Conservation (phyloP, 2,113 vertebrate species). For the Sinocyclocheilus anshuiensis region DNA sequence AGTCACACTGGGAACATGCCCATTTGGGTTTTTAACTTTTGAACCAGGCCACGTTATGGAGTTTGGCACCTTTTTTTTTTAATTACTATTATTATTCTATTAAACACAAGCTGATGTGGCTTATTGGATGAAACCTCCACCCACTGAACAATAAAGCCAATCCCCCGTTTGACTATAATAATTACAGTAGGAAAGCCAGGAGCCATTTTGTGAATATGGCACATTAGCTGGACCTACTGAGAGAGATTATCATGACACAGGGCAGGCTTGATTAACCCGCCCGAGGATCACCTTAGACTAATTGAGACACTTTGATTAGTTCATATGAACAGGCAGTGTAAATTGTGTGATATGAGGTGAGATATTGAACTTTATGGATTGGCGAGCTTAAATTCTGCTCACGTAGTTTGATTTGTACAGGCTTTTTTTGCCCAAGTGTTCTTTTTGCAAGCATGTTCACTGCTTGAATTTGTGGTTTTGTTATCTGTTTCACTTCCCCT, state of each 20-base stretch:
- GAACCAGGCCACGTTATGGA: conserved; percentile 53
- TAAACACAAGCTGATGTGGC: conserved; percentile 60
- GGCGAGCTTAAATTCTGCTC: neutral
- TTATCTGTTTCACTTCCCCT: conserved; percentile 48
- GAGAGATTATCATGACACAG: conserved; percentile 68
- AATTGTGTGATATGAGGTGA: conserved; percentile 28
- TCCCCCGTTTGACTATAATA: conserved; percentile 68
- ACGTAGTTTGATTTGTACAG: too few relatives aligned
- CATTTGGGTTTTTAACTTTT: conserved; percentile 51
- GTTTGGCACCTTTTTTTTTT: conserved; percentile 57
- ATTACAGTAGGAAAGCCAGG: conserved; percentile 68
- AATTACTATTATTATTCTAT: conserved; percentile 66
- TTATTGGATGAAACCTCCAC: conserved; percentile 68
- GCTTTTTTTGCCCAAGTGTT: neutral
- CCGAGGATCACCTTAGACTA: conserved; percentile 52
- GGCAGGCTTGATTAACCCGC: conserved; percentile 56
- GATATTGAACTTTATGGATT: conserved; percentile 37
- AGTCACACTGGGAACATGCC: conserved; percentile 48
- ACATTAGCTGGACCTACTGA: conserved; percentile 70
- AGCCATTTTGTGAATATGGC: conserved; percentile 72
- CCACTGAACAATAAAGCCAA: conserved; percentile 69
- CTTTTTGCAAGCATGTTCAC: conserved; percentile 1
- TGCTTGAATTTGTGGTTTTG: conserved; percentile 20
- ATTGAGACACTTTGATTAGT: conserved; percentile 54
- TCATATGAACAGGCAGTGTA: conserved; percentile 42